Evolutionary conservation across 2,888 invertebrate species (phyloP).

Genomic region (Pseudanteris insignis): DNA sequence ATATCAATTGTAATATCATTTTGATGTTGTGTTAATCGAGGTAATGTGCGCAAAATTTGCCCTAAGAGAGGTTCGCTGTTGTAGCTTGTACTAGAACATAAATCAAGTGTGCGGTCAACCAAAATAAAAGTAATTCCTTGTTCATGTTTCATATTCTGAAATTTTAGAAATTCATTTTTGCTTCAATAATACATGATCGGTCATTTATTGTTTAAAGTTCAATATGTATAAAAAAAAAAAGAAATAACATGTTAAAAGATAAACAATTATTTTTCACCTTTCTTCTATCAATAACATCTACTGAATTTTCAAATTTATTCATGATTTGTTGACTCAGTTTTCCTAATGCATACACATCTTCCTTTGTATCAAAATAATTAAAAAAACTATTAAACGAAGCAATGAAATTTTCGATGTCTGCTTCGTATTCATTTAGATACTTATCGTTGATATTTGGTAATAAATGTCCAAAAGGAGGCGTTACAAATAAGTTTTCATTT

Average conservation of each 20-base stretch:
- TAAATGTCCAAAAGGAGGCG: constrained; percentile 71
- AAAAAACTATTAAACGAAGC: constrained; percentile 58
- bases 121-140: constrained; percentile 69
- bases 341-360: constrained; percentile 75
- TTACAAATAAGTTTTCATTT: constrained; percentile 71
- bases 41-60: constrained; percentile 71
- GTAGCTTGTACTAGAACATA: constrained; percentile 72
- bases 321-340: constrained; percentile 71
- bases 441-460: constrained; percentile 69
- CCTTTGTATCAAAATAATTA: constrained; percentile 71
- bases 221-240: constrained; percentile 3
- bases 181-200: too few relatives aligned
- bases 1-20: constrained; percentile 75
- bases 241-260: not conserved
- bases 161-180: too few relatives aligned
- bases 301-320: constrained; percentile 53
- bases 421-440: constrained; percentile 49
- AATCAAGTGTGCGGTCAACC: constrained; percentile 74
- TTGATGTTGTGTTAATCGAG: constrained; percentile 72
- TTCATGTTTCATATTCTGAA: too few relatives aligned
- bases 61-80: constrained; percentile 73
- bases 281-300: constrained; percentile 65
- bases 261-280: too few relatives aligned
- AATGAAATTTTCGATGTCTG: constrained; percentile 53
- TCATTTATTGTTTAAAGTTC: too few relatives aligned